These are phyloP conservation scores for Dermolepida albohirtum DNA, from an alignment of 2,888 invertebrate genomes.

Conservation along the genomic window DNA sequence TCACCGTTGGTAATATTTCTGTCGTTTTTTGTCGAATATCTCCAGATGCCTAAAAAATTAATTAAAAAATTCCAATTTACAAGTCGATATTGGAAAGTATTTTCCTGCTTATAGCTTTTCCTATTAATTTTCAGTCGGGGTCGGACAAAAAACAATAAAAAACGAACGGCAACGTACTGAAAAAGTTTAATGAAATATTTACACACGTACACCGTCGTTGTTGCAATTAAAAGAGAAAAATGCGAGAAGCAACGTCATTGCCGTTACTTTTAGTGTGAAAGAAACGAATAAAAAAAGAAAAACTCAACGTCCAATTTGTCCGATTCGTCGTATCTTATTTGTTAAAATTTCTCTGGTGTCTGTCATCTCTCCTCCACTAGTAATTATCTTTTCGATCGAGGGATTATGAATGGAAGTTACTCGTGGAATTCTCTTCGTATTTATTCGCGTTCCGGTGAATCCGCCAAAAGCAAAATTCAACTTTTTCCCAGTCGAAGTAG, in stretches of 20 bases:
- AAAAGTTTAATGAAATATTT: constrained; percentile 34
- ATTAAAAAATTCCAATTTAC: not conserved
- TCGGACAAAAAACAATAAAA: constrained; percentile 20
- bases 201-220: constrained; percentile 10
- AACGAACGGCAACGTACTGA: not conserved
- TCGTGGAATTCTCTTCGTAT: constrained; percentile 12
- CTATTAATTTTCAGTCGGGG: constrained; percentile 15
- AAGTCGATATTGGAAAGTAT: not conserved
- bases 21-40: no score
- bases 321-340: constrained; percentile 24
- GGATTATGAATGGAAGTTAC: constrained; percentile 20
- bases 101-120: not conserved
- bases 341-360: constrained; percentile 27
- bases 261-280: constrained; percentile 15
- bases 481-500: not conserved
- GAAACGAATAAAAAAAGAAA: constrained; percentile 13
- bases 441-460: constrained; percentile 19
- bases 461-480: constrained; percentile 7
- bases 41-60: not conserved
- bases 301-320: constrained; percentile 32
- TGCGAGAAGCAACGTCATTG: constrained; percentile 5
- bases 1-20: no score
- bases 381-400: constrained; percentile 22
- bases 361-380: constrained; percentile 12
- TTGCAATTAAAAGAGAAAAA: constrained; percentile 35